A percentile compares a stretch with the other conserved stretches of the same genome.
These are phyloP conservation scores for Garra rufa DNA, from an alignment of 2,113 vertebrate species.

Conservation along the genomic window DNA sequence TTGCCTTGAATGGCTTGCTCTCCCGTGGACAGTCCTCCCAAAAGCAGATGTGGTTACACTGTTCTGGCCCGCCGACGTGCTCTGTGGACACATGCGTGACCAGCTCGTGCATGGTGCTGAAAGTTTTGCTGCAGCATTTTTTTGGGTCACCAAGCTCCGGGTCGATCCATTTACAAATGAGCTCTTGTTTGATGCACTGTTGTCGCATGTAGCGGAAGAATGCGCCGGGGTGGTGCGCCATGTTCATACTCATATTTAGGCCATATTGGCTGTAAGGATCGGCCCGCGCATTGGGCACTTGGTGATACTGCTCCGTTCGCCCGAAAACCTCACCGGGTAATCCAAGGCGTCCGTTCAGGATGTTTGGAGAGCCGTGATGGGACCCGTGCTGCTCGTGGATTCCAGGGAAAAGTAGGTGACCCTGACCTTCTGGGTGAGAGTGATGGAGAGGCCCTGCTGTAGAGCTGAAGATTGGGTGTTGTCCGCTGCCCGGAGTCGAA, in stretches of 20 bases:
- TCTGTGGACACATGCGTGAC: conserved; percentile 90
- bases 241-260: conserved; percentile 85
- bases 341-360: conserved; percentile 85
- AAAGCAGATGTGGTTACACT: conserved; percentile 87
- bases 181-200: conserved; percentile 90
- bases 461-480: conserved; percentile 83
- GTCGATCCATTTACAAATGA: conserved; percentile 91
- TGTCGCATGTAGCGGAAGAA: conserved; percentile 92
- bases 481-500: conserved; percentile 77
- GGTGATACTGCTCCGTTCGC: conserved; percentile 86
- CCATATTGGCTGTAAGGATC: conserved; percentile 60
- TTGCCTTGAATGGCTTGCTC: conserved; percentile 91
- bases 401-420: conserved; percentile 86
- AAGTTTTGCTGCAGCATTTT: conserved; percentile 89
- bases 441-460: conserved; percentile 80
- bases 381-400: conserved; percentile 87
- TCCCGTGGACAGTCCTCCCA: conserved; percentile 90
- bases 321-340: conserved; percentile 85
- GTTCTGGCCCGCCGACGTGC: conserved; percentile 88
- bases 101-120: conserved; percentile 92
- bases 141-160: conserved; percentile 82
- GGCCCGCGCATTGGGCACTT: conserved; percentile 72
- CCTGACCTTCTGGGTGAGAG: conserved; percentile 83
- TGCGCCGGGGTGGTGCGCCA: conserved; percentile 81
- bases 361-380: conserved; percentile 78